Base-by-base conservation (phyloP, 2,113 vertebrate genomes). In the Urocitellus parryii region DNA sequence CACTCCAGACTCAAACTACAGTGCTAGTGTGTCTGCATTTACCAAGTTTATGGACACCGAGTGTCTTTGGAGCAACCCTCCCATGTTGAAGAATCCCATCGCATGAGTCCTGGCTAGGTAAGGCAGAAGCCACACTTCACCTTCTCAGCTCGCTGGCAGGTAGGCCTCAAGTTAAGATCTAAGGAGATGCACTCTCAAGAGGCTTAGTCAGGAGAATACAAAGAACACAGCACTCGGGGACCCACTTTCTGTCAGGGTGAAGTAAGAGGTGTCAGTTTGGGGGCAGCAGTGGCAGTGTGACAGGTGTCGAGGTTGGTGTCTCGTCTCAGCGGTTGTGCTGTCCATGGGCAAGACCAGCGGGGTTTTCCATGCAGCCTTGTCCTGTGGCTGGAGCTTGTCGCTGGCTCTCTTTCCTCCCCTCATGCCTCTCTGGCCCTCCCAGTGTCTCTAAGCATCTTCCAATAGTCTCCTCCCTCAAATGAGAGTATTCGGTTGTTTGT, bases 281-380 rank as follows among this genome's bases (percentile, higher is more conserved):
- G 0, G 48, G 77, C 24, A 20, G 42, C n/a, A 25, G 45, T 4
- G 34, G 51, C 5, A 2, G 17, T 13, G 0, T 34, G 14, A 1
- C 2, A 1, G 8, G n/a, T 34, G 17, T 6, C 63, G 37, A 51
- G 17, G 48, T 42, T 58, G 20, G 56, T 58, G 56, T 4, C 42
- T 11, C 51, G 45, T 10, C 32, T n/a, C 63, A 0, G 14, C 29
- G 16, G 7, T 5, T 10, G 7, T 2, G 27, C 4, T 9, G 56
- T 32, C 72, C 34, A 5, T 32, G 53, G 34, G 39, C 1, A 0
- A 58, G 34, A 17, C 6, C 0, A 3, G 42, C 1, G 0, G 51
- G 72, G 25, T 39, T 39, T n/a, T 13, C 27, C 0, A 5, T 32
- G 32, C 0, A 34, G 61, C 58, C 39, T 45, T 68, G 16, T 2